These are phyloP conservation scores for Sycophaga agraensis DNA, from an alignment of 1,140 invertebrate species.

Conservation along the genomic window DNA sequence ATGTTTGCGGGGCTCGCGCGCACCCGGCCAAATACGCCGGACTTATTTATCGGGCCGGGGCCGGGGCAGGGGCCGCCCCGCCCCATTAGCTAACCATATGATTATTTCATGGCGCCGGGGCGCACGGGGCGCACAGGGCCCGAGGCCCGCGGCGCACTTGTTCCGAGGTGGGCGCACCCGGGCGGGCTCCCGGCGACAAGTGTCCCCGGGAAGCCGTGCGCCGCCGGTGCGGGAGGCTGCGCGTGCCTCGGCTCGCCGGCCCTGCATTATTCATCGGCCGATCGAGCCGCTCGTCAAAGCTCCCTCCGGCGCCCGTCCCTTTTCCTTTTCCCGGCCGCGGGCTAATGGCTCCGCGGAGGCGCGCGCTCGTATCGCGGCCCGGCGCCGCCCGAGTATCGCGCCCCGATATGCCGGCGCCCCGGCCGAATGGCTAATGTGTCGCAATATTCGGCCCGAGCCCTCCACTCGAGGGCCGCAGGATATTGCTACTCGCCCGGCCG, in stretches of 20 bases:
- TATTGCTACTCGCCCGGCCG: slow-evolving; percentile 57
- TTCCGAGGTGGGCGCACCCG: not conserved
- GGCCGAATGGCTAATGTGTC: slow-evolving; percentile 60
- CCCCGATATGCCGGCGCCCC: too few species aligned
- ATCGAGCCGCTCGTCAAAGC: not conserved
- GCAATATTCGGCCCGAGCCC: slow-evolving; percentile 42
- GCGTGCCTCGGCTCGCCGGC: too few species aligned
- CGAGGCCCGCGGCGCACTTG: not conserved
- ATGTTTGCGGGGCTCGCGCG: slow-evolving; percentile 49
- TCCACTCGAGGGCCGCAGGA: slow-evolving; percentile 45
- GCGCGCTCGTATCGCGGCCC: too few species aligned
- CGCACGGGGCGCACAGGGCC: not conserved
- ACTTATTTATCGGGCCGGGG: slow-evolving; percentile 53
- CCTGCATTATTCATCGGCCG: too few species aligned
- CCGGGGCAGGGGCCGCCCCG: slow-evolving; percentile 41
- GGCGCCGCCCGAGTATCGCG: not conserved
- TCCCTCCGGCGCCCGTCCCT: too few species aligned
- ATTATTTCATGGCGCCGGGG: slow-evolving; percentile 54
- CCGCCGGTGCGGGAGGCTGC: too few species aligned
- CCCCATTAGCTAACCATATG: slow-evolving; percentile 59
- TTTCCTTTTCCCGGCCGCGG: not conserved
- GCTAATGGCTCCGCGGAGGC: not conserved
- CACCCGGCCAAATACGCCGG: slow-evolving; percentile 50
- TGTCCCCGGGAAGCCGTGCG: too few species aligned
- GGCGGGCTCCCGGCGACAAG: too few species aligned